phyloP scores from a whole-genome alignment of 2,888 invertebrate species.

The Odontothrips loti region DNA sequence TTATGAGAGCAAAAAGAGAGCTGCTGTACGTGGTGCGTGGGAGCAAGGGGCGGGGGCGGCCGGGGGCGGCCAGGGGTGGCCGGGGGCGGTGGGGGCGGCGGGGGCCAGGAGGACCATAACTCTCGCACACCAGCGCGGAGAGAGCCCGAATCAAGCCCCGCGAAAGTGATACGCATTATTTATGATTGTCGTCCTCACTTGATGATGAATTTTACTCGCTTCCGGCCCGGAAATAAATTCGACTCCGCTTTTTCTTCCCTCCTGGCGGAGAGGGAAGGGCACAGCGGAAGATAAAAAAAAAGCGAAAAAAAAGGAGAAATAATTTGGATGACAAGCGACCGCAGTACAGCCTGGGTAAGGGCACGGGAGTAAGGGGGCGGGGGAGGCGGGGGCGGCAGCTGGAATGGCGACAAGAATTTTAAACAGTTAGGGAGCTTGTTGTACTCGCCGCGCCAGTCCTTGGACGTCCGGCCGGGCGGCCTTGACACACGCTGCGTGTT shows the following conservation, averaged over 20 bases:
- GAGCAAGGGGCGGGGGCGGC: not conserved
- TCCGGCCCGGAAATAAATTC: constrained; percentile 1
- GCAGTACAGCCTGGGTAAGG: too few relatives aligned
- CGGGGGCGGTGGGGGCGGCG: not conserved
- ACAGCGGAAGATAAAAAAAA: not conserved
- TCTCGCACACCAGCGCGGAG: not conserved
- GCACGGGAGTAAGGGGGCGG: not conserved
- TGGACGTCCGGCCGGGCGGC: too few relatives aligned
- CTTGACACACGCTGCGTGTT: too few relatives aligned
- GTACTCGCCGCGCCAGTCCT: not conserved
- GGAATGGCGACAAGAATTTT: too few relatives aligned
- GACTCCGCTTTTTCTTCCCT: not conserved
- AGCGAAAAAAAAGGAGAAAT: constrained; percentile 1
- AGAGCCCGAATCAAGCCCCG: not conserved
- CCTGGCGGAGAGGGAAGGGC: not conserved
- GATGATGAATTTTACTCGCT: constrained; percentile 19
- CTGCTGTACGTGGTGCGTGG: not conserved
- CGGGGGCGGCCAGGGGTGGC: not conserved
- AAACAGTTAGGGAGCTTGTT: too few relatives aligned
- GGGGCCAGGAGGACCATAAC: not conserved
- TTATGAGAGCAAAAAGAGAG: not conserved
- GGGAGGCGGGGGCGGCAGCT: not conserved
- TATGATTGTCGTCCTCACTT: constrained; percentile 11
- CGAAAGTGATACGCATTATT: constrained; percentile 18
- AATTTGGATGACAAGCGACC: not conserved